phyloP scores from a whole-genome alignment of 2,888 invertebrate species.

The Blastobasis adustella region DNA sequence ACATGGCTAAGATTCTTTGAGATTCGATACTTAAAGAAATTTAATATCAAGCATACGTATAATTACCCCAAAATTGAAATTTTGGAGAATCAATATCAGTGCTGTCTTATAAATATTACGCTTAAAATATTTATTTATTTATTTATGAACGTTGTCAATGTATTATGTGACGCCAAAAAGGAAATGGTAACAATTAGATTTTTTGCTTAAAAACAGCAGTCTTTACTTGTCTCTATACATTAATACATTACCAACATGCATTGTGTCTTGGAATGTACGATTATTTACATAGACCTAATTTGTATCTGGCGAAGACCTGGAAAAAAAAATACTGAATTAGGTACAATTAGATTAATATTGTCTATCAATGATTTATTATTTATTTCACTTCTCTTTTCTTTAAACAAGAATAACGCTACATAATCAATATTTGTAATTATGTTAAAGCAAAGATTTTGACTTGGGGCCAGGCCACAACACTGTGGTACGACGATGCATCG shows the following conservation, averaged over 20 bases:
- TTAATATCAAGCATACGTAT: no score
- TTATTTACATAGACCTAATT: conserved; percentile 15
- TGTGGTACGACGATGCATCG: no score
- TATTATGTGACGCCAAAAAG: no score
- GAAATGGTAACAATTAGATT: no score
- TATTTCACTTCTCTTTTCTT: no score
- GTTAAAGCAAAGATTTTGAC: no score
- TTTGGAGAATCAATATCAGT: not conserved
- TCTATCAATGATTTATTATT: not conserved
- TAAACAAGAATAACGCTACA: no score
- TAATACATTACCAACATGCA: conserved; percentile 62
- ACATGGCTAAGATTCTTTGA: conserved; percentile 39
- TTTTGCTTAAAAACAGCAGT: no score
- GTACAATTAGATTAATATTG: conserved; percentile 7
- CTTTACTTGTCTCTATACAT: not conserved
- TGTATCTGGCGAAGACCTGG: not conserved
- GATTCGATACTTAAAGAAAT: conserved; percentile 19
- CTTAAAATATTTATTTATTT: not conserved
- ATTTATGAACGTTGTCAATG: no score
- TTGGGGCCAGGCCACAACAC: no score
- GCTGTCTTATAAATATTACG: conserved; percentile 6
- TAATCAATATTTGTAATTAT: no score
- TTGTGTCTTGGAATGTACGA: conserved; percentile 11
- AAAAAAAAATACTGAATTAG: not conserved
- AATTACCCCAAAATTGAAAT: no score